Evolutionary conservation across 2,113 vertebrate genomes (phyloP).

Genomic region (Onychorhynchus coronatus): DNA sequence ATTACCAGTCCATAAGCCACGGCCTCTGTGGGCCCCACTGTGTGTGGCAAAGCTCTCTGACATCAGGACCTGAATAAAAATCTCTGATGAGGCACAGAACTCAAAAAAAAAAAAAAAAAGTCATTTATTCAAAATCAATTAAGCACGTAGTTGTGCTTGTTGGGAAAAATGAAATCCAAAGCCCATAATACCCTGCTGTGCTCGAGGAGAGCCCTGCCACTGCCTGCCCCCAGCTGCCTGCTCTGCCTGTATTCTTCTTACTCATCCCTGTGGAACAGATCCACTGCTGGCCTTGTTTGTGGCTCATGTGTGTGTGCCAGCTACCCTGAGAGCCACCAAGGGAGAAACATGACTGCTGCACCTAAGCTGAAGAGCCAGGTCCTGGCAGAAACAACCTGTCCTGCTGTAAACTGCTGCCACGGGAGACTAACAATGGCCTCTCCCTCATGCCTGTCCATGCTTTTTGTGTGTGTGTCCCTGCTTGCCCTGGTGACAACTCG

Average conservation of each 20-base stretch:
- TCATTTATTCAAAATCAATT: not conserved
- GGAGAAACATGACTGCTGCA: not conserved
- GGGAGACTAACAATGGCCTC: not conserved
- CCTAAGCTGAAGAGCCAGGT: not conserved
- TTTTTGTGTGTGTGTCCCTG: not conserved
- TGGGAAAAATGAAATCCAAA: not conserved
- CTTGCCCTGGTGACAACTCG: not conserved
- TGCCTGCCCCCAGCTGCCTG: not conserved
- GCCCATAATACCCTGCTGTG: not conserved
- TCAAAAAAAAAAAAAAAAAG: not conserved
- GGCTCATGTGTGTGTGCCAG: not conserved
- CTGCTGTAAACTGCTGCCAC: not conserved
- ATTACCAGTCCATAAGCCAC: not conserved
- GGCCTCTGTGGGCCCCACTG: not conserved
- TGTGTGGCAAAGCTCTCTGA: not conserved
- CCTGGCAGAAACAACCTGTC: not conserved
- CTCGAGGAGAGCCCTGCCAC: not conserved
- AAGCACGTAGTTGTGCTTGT: not conserved
- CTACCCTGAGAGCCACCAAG: not conserved
- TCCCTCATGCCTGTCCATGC: fast-evolving
- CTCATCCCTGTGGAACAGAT: not conserved
- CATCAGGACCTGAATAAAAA: not conserved
- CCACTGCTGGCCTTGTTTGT: not conserved
- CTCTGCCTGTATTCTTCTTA: not conserved
- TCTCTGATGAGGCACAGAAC: not conserved